These are phyloP conservation scores for Scaptomyza montana DNA, from an alignment of 1,140 invertebrate species.

Conservation along the genomic window DNA sequence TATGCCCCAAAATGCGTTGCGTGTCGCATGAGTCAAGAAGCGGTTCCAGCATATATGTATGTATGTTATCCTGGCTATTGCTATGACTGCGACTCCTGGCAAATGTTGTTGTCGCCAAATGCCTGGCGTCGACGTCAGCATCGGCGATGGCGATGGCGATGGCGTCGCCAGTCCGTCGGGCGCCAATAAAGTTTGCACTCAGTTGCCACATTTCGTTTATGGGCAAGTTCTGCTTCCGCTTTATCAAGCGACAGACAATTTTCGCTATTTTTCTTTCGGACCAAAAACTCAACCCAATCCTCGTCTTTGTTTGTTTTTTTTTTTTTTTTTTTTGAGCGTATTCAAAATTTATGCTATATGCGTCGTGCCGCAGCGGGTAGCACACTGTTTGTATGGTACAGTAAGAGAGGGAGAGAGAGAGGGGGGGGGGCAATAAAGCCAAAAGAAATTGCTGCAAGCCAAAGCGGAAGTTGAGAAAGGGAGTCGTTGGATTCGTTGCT, in stretches of 20 bases:
- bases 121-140: background rate
- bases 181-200: slow-evolving; percentile 83
- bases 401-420: too few species aligned
- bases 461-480: slow-evolving; percentile 77
- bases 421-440: slow-evolving; percentile 66
- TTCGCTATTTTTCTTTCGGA: slow-evolving; percentile 70
- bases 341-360: slow-evolving; percentile 83
- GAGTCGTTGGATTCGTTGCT: slow-evolving; percentile 72
- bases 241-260: slow-evolving; percentile 82
- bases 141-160: slow-evolving; percentile 39
- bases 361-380: slow-evolving; percentile 59
- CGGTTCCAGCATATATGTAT: background rate
- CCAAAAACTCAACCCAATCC: background rate
- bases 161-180: slow-evolving; percentile 77
- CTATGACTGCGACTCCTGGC: slow-evolving; percentile 25
- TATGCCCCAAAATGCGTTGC: slow-evolving; percentile 53
- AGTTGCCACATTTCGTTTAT: slow-evolving; percentile 82
- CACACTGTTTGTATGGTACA: slow-evolving; percentile 11
- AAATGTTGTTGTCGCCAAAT: slow-evolving; percentile 28
- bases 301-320: background rate
- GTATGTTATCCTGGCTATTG: background rate
- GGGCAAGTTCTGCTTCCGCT: slow-evolving; percentile 81
- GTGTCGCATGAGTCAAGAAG: slow-evolving; percentile 69
- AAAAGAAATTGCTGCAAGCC: slow-evolving; percentile 80
- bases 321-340: slow-evolving; percentile 43